phyloP scores from a whole-genome alignment of 2,797 vertebrate genomes.

The Cossypha heuglini region DNA sequence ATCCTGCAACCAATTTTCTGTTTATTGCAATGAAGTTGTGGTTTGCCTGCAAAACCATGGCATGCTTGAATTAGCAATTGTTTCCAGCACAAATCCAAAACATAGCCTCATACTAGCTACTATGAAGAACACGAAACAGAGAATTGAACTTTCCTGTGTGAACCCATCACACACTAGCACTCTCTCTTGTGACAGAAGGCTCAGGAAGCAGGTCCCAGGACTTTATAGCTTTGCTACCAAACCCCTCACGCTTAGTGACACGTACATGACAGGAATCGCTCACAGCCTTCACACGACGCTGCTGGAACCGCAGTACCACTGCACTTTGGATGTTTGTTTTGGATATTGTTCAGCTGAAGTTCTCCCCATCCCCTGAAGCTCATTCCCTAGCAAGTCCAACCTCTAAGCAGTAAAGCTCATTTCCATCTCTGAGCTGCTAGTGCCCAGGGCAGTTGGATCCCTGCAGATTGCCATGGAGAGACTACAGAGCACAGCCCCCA shows the following conservation, averaged over 20 bases:
- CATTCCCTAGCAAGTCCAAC: not conserved
- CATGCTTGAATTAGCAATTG: not conserved
- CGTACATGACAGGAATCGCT: fast-evolving
- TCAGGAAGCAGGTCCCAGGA: not conserved
- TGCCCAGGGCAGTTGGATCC: not conserved
- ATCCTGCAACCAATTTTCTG: not conserved
- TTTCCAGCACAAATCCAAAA: not conserved
- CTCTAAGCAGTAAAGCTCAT: not conserved
- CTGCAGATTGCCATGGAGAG: not conserved
- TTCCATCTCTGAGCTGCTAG: not conserved
- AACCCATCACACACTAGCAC: fast-evolving
- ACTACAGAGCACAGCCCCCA: not conserved
- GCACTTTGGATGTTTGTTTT: too few relatives aligned
- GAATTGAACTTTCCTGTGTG: not conserved
- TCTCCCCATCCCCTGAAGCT: fast-evolving
- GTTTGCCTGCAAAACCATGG: not conserved
- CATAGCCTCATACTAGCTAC: not conserved
- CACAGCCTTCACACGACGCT: fast-evolving
- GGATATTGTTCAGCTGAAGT: not conserved
- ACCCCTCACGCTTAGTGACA: fast-evolving
- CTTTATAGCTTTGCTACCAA: not conserved
- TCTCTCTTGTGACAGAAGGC: not conserved
- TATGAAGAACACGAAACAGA: not conserved
- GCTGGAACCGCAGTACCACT: not conserved
- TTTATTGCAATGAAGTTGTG: not conserved